A percentile compares a stretch with the other conserved stretches of the same genome.
Conservation (phyloP, 2,113 vertebrate species). For the Mirounga angustirostris region DNA sequence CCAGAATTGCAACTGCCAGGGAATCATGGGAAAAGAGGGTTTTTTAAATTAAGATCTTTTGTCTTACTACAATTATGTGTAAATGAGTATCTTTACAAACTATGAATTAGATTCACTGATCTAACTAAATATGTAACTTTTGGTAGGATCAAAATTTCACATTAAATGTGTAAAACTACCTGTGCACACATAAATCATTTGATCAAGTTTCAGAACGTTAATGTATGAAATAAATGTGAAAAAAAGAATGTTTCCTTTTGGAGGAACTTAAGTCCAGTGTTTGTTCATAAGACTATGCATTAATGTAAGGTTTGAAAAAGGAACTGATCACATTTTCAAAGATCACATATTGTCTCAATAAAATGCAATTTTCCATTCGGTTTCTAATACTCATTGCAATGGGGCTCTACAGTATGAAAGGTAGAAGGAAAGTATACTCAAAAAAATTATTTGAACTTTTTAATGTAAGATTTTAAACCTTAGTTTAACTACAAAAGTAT, state of each 20-base stretch:
- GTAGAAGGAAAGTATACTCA: not conserved
- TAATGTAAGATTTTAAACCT: not conserved
- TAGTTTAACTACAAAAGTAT: not conserved
- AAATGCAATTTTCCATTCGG: not conserved
- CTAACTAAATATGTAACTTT: not conserved
- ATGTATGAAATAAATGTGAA: not conserved
- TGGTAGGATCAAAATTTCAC: not conserved
- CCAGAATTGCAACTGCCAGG: not conserved
- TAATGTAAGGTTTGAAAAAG: not conserved
- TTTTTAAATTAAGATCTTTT: not conserved
- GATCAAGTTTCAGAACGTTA: not conserved
- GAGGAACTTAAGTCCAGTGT: not conserved
- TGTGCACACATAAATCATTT: not conserved
- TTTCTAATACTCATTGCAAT: not conserved
- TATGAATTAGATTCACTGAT: not conserved
- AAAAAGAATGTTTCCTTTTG: not conserved
- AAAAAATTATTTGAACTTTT: not conserved
- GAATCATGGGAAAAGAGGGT: not conserved
- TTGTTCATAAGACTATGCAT: not conserved
- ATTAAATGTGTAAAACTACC: not conserved
- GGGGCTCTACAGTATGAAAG: not conserved
- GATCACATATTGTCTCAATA: not conserved
- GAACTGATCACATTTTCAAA: not conserved
- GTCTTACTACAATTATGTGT: not conserved
- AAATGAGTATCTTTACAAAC: not conserved